Percentiles rank a stretch among this genome's conserved stretches.
These are phyloP conservation scores for Calephelis nemesis DNA, from an alignment of 1,140 invertebrate genomes.

Conservation along the genomic window DNA sequence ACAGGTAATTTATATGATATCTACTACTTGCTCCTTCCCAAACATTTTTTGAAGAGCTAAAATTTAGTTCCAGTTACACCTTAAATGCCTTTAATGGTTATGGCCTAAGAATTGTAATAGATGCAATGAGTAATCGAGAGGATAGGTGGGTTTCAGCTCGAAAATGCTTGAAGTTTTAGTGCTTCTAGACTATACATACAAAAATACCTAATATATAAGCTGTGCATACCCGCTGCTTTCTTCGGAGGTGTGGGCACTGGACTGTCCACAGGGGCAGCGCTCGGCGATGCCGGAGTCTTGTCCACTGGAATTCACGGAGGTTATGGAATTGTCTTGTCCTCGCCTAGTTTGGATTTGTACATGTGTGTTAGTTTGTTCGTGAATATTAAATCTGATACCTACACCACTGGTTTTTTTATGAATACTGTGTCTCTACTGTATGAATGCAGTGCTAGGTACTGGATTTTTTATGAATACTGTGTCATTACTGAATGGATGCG, in stretches of 20 bases:
- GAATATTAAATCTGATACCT: constrained; percentile 3
- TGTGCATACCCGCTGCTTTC: constrained; percentile 83
- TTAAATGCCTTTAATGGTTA: neutral
- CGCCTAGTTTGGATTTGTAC: constrained; percentile 52
- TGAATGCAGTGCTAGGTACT: too few relatives aligned
- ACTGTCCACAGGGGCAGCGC: constrained; percentile 83
- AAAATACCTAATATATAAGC: too few relatives aligned
- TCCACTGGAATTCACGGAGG: constrained; percentile 88
- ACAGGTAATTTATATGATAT: too few relatives aligned
- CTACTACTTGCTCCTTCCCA: too few relatives aligned
- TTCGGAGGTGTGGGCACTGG: constrained; percentile 83
- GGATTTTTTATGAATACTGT: neutral
- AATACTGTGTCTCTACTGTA: too few relatives aligned
- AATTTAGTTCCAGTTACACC: neutral
- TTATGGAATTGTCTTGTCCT: constrained; percentile 83
- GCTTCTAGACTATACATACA: too few relatives aligned
- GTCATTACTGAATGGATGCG: too few relatives aligned
- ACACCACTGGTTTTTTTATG: neutral
- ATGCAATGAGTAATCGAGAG: too few relatives aligned
- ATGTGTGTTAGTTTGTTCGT: constrained; percentile 23
- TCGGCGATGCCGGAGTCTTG: constrained; percentile 89
- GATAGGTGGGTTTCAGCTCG: too few relatives aligned
- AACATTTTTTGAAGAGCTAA: too few relatives aligned
- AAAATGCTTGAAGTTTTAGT: too few relatives aligned
- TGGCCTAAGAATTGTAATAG: too few relatives aligned